Percentiles rank a stretch among this genome's conserved stretches.
These are phyloP conservation scores for Gastracanthus pulcherrimus DNA, from an alignment of 2,888 invertebrate genomes.

Conservation along the genomic window DNA sequence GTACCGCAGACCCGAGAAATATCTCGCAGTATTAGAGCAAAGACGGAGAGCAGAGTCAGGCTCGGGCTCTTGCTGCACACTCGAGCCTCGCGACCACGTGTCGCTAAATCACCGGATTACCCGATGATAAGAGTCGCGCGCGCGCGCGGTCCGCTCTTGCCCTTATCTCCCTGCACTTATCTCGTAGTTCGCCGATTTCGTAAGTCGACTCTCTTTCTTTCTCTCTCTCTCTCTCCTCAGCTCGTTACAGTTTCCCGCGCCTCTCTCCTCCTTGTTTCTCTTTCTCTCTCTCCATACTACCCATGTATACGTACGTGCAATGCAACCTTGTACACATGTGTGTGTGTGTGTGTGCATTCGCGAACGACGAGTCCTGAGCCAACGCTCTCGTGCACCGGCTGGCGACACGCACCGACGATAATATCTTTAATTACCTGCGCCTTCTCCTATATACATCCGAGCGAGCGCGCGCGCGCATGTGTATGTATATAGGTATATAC, in stretches of 20 bases:
- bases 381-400: conserved; percentile 60
- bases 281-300: not conserved
- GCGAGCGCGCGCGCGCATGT: conserved; percentile 17
- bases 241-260: conserved; percentile 28
- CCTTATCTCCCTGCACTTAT: conserved; percentile 51
- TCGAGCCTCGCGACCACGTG: conserved; percentile 19
- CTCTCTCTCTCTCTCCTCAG: not conserved
- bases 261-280: not conserved
- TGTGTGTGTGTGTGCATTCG: not conserved
- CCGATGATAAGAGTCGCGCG: conserved; percentile 51
- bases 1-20: not conserved
- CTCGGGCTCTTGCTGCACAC: not conserved
- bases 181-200: conserved; percentile 60
- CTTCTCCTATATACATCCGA: conserved; percentile 45
- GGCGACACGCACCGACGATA: conserved; percentile 74
- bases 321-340: too few species aligned
- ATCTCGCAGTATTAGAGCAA: not conserved
- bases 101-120: conserved; percentile 59
- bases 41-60: not conserved
- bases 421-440: conserved; percentile 74
- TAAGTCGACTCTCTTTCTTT: conserved; percentile 51
- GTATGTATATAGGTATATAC: not conserved
- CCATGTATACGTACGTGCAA: too few species aligned
- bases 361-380: not conserved
- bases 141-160: not conserved